Percentiles rank a stretch among this genome's conserved stretches.
phyloP scores from a whole-genome alignment of 2,113 vertebrate species.

The Motacilla tschutschensis region DNA sequence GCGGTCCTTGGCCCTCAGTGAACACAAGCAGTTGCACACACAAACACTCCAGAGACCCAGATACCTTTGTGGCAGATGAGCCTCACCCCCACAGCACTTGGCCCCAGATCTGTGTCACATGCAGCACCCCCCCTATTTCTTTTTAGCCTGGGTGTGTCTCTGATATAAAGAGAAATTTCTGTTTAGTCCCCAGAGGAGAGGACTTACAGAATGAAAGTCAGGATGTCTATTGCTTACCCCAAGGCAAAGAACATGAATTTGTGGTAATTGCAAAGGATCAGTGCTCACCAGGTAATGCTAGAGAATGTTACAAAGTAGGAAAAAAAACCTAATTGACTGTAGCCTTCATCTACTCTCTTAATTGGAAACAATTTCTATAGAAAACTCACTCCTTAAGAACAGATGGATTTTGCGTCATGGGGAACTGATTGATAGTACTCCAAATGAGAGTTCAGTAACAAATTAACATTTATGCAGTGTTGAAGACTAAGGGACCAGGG shows the following conservation, averaged over 20 bases:
- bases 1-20: background rate
- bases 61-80: background rate
- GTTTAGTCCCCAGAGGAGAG: background rate
- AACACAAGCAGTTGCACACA: background rate
- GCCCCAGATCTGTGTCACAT: background rate
- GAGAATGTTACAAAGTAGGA: background rate
- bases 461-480: background rate
- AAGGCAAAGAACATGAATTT: background rate
- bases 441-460: background rate
- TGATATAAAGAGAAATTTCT: background rate
- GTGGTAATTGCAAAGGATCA: background rate
- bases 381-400: background rate
- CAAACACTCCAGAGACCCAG: fast-evolving
- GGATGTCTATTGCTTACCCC: background rate
- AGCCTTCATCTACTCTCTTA: background rate
- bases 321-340: fast-evolving
- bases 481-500: background rate
- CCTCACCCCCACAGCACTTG: background rate
- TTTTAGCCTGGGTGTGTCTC: fast-evolving
- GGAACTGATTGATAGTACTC: background rate
- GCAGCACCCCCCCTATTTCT: fast-evolving
- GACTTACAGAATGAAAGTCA: background rate
- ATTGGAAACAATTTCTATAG: background rate
- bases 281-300: background rate
- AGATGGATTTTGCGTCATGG: background rate